Evolutionary conservation across 2,888 invertebrate genomes (phyloP), one percentile per base, ranked within the genome.

Genomic region (Zelleria hepariella): DNA sequence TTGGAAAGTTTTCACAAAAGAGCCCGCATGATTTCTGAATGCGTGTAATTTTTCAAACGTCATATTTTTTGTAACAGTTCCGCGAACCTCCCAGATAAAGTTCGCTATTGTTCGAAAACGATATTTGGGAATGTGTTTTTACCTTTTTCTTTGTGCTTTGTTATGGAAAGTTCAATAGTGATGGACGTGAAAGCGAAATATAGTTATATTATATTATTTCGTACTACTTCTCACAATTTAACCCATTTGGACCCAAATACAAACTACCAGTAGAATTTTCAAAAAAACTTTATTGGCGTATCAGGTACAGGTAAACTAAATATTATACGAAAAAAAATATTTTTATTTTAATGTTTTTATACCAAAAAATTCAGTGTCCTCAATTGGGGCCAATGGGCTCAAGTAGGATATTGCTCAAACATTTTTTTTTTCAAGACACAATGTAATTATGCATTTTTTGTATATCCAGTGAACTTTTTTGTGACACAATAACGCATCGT

Each of bases 41-140:
- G 86, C 81, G 86, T 86, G 86, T 88, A 86, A 88, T 88, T 87
- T 88, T 85, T 88, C 86, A 87, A 80, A 86, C 80, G 86, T 88
- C 87, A 87, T 84, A 85, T 86, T 86, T 60, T 86, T 86, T 82
- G 80, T 80, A 79, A 80, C 81, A 77, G 74, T 79, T 80, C 78
- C 78, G 74, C 75, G 78, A 71, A 79, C 76, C 76, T 77, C 72
- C 75, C 75, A 75, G 79, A 80, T 78, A 85, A 87, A 87, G 76
- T 87, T 87, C 67, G 69, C 82, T 72, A 82, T 87, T 88, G 84
- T 88, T 76, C 73, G 66, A 73, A 68, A 71, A 73, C 71, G 82
- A 84, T 82, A 86, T 84, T 82, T 76, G 76, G 76, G 75, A 77
- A 77, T 78, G 74, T 77, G 73, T 77, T 74, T 72, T 76, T 70